Evolutionary conservation across 2,888 invertebrate genomes (phyloP).

Genomic region (Lepidochrysops patricia): DNA sequence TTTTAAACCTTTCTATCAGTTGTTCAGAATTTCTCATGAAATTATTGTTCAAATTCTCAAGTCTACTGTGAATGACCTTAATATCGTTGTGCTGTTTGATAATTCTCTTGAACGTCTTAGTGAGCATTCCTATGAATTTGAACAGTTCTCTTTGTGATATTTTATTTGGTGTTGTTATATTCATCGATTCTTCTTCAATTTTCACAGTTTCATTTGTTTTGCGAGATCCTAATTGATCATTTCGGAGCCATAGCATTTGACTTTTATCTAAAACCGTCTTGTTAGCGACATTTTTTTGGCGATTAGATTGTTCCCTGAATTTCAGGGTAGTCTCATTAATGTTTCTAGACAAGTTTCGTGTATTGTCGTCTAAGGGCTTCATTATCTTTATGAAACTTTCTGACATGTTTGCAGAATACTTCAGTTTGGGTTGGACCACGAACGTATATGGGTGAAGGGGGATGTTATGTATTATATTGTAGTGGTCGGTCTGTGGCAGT

Average conservation of each 20-base stretch:
- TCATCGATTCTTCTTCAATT: constrained; percentile 32
- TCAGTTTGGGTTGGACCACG: not conserved
- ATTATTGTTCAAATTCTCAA: constrained; percentile 39
- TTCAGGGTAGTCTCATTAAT: constrained; percentile 27
- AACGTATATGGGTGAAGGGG: not conserved
- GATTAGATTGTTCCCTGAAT: constrained; percentile 34
- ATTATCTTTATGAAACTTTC: not conserved
- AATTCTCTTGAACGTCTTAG: constrained; percentile 58
- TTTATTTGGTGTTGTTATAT: constrained; percentile 37
- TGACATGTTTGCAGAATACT: not conserved
- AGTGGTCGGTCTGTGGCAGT: not conserved
- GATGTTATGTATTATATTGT: constrained; percentile 3
- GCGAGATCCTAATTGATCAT: constrained; percentile 18
- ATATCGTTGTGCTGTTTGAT: constrained; percentile 57
- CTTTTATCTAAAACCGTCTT: constrained; percentile 41
- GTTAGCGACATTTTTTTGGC: constrained; percentile 27
- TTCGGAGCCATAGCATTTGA: constrained; percentile 42
- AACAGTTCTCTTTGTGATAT: constrained; percentile 52
- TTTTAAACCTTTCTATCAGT: constrained; percentile 40
- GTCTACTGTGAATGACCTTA: constrained; percentile 42
- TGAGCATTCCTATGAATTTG: constrained; percentile 54
- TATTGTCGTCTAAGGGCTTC: not conserved
- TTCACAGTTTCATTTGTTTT: not conserved
- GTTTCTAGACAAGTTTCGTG: not conserved
- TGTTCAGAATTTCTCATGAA: constrained; percentile 37